Percentiles rank a stretch among this genome's conserved stretches.
phyloP scores from a whole-genome alignment of 2,113 vertebrate species.

The Uropsilus gracilis region DNA sequence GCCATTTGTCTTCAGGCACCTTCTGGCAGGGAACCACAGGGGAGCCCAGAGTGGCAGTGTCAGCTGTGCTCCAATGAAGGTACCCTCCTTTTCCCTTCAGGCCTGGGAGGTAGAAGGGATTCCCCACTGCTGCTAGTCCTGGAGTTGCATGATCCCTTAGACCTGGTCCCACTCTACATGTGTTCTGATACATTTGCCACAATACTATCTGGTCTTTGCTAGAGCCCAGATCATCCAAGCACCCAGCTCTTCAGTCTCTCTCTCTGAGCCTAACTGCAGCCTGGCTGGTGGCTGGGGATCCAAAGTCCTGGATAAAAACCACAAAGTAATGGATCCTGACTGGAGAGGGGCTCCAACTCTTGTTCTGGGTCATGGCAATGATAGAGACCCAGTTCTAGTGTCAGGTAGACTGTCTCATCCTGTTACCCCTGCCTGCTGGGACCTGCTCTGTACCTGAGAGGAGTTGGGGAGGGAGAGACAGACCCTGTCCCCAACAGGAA shows the following conservation, averaged over 20 bases:
- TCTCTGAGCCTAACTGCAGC: neutral
- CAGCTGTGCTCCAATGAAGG: neutral
- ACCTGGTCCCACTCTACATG: neutral
- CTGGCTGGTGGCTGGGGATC: neutral
- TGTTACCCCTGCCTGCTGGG: neutral
- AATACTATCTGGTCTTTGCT: neutral
- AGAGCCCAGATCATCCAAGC: neutral
- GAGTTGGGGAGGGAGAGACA: neutral
- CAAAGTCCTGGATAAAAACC: neutral
- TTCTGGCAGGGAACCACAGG: no score
- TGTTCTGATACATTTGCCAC: neutral
- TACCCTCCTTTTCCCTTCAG: neutral
- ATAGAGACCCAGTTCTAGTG: neutral
- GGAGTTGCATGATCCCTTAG: neutral
- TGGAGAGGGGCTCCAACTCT: neutral
- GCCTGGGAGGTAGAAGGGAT: rapidly evolving
- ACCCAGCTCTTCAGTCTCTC: neutral
- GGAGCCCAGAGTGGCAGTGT: no score
- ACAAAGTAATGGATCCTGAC: no score
- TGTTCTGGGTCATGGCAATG: neutral
- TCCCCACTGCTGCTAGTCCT: no score
- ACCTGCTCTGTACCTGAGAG: neutral
- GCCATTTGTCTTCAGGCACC: no score
- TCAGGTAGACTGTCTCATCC: neutral
- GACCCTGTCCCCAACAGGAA: neutral